Percentiles rank a stretch among this genome's conserved stretches.
Evolutionary conservation across 2,797 vertebrate species (phyloP).

Genomic region (Leuciscus waleckii): DNA sequence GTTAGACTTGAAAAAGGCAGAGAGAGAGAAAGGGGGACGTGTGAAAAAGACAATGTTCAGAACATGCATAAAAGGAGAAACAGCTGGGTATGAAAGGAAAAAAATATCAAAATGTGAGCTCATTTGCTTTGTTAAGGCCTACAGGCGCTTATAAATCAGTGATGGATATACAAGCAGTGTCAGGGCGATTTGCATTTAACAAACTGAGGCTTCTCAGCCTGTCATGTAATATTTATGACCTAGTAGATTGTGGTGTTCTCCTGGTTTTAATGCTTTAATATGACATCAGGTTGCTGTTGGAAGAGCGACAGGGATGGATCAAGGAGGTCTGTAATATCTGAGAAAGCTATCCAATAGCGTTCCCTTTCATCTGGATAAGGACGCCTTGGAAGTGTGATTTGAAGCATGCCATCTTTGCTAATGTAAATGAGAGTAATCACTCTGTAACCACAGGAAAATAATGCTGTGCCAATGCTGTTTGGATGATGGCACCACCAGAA

Average conservation of each 20-base stretch:
- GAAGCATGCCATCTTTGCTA: background rate
- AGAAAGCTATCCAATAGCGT: background rate
- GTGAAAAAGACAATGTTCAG: constrained; percentile 43
- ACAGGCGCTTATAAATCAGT: constrained; percentile 79
- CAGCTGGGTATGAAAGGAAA: constrained; percentile 73
- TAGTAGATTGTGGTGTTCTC: constrained; percentile 68
- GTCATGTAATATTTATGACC: constrained; percentile 79
- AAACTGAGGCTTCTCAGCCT: constrained; percentile 77
- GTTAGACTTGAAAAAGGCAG: constrained; percentile 38
- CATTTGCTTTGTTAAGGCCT: constrained; percentile 75
- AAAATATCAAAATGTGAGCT: constrained; percentile 72
- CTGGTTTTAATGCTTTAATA: constrained; percentile 71
- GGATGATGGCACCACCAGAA: constrained; percentile 8
- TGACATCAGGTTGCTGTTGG: constrained; percentile 65
- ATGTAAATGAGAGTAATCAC: constrained; percentile 17
- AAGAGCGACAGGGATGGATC: constrained; percentile 30
- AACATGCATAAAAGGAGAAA: constrained; percentile 60
- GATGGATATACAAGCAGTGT: constrained; percentile 77
- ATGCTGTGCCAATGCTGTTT: background rate
- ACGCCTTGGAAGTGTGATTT: background rate
- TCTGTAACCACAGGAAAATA: constrained; percentile 9
- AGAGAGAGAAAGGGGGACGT: constrained; percentile 38
- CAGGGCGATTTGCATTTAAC: constrained; percentile 80
- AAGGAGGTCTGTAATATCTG: constrained; percentile 19
- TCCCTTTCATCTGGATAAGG: constrained; percentile 14